A percentile compares a stretch with the other conserved stretches of the same genome.
Conservation (phyloP, 1,140 invertebrate species). For the Steinernema feltiae region DNA sequence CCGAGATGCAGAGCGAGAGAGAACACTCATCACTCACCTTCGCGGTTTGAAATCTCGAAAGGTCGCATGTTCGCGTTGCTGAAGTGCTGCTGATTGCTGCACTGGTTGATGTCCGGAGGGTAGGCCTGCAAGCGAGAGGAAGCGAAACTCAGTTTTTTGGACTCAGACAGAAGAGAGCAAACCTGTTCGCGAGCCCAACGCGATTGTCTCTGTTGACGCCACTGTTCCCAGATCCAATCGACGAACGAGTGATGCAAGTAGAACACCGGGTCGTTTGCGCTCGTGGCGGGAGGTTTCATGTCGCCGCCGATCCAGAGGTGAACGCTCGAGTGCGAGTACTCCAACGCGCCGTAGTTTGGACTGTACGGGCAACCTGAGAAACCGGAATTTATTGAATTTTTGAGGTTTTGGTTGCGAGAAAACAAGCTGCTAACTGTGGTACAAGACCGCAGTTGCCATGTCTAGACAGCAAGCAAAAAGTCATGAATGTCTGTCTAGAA, state of each 20-base stretch:
- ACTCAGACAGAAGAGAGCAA: background rate
- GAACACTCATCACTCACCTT: slow-evolving; percentile 35
- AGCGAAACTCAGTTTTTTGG: background rate
- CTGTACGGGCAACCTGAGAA: slow-evolving; percentile 45
- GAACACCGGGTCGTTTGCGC: slow-evolving; percentile 58
- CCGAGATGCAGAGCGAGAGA: no score
- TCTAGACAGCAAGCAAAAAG: no score
- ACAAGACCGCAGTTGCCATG: no score
- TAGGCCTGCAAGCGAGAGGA: slow-evolving; percentile 42
- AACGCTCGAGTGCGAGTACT: slow-evolving; percentile 53
- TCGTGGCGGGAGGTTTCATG: slow-evolving; percentile 54
- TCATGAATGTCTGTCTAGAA: no score
- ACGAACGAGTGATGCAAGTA: slow-evolving; percentile 58
- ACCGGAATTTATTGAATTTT: no score
- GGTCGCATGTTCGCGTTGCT: slow-evolving; percentile 52
- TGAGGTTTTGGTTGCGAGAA: no score
- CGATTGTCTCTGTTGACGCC: slow-evolving; percentile 50
- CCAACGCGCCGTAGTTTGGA: slow-evolving; percentile 50
- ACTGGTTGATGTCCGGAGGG: slow-evolving; percentile 44
- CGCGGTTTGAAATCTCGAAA: slow-evolving; percentile 49
- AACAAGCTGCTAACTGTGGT: no score
- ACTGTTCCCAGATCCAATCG: slow-evolving; percentile 57
- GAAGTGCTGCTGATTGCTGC: slow-evolving; percentile 53
- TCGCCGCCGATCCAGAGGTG: slow-evolving; percentile 57
- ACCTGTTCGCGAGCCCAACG: slow-evolving; percentile 42